Evolutionary conservation across 2,113 vertebrate species (phyloP), one percentile per base, ranked within the genome.

Genomic region (Paracanthobrama guichenoti): DNA sequence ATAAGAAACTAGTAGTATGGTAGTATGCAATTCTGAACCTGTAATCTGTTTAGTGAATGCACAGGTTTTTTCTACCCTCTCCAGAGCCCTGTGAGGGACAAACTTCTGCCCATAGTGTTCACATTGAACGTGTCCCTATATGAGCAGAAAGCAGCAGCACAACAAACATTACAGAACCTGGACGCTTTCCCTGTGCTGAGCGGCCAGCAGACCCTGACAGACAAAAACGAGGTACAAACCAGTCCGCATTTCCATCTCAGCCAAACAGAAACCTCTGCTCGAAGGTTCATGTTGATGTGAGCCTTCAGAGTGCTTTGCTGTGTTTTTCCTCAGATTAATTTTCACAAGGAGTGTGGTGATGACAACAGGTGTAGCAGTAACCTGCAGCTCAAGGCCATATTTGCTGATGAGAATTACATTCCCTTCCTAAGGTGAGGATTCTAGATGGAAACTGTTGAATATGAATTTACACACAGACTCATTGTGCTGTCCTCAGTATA

Each of bases 351-450:
- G 3, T 99, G 98, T 3, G 97, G 98, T 50, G 72, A 55, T 0
- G 97, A 99, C 90, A 98, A 97, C 88, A 93, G 89, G 35, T 99
- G 98, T 42, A 94, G 92, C 87, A 99, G 98, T 87, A 99, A 99
- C 91, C 93, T 99, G 57, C 92, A 96, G 88, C 89, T 99, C 77
- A 91, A 71, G 2, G 96, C 96, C 0, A 24, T 90, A 81, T 98
- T 96, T 26, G 87, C 93, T 50, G 91, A 92, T 0, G 89, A 95
- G 1, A 79, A 90, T 14, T 85, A 90, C n/a, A 90, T 86, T 3
- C 82, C 85, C 0, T 93, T 96, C 84, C 94, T 88, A 77, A 93
- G 94, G 96, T 96, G 69, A 85, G 84, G 60, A 16, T 31, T 26
- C 10, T 7, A 4, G 22, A 76, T 60, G 42, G 35, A 16, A 31